Evolutionary conservation across 2,113 vertebrate genomes (phyloP).

Genomic region (Gasterosteus aculeatus): DNA sequence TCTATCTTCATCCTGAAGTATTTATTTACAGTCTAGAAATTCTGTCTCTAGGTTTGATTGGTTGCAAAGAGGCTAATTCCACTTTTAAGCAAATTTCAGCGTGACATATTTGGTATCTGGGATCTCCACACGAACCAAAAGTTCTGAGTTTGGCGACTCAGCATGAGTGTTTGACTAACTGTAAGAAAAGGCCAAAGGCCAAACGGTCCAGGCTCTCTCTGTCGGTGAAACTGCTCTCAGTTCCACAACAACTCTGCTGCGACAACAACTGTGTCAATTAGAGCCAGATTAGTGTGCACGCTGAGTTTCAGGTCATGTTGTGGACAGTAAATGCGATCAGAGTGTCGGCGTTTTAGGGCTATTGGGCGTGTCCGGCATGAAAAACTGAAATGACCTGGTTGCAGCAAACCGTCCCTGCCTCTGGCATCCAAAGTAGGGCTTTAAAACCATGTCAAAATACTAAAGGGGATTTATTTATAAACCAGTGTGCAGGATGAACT

Average conservation of each 20-base stretch:
- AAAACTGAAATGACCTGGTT: neutral
- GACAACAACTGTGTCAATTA: no score
- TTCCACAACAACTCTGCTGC: no score
- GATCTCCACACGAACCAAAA: neutral
- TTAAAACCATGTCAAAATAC: neutral
- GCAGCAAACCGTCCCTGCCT: neutral
- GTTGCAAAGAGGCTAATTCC: neutral
- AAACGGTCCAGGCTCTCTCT: no score
- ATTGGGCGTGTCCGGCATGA: neutral
- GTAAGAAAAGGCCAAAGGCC: no score
- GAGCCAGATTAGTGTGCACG: no score
- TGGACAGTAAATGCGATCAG: no score
- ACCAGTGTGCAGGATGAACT: neutral
- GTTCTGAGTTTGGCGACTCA: neutral
- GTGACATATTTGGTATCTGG: neutral
- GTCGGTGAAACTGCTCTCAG: no score
- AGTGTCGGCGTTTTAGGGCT: neutral
- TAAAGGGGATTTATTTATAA: neutral
- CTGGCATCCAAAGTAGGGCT: neutral
- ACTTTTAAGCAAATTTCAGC: neutral
- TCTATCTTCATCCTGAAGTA: neutral
- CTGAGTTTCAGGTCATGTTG: no score
- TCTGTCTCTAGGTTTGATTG: neutral
- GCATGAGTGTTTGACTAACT: no score
- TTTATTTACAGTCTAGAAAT: constrained; percentile 6